These are phyloP conservation scores for Centroberyx gerrardi DNA, from an alignment of 2,797 vertebrate species.

Conservation along the genomic window DNA sequence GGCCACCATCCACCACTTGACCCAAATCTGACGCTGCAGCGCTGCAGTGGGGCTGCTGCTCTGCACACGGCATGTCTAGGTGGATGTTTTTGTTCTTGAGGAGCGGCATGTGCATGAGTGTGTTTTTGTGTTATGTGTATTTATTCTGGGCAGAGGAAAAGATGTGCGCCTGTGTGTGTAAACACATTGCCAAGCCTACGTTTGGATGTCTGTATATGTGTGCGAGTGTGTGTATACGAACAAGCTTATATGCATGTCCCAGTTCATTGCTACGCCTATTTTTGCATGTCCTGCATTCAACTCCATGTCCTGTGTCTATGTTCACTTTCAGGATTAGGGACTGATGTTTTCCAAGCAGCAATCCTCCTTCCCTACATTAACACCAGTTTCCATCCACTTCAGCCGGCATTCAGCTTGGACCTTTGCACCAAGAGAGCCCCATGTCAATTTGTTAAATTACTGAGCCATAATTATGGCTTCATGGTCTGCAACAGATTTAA, in stretches of 20 bases:
- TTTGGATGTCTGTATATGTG: not conserved
- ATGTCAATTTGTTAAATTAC: constrained; percentile 45
- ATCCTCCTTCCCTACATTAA: not conserved
- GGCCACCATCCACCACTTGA: constrained; percentile 64
- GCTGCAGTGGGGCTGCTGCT: constrained; percentile 27
- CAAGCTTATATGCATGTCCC: not conserved
- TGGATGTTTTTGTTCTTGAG: constrained; percentile 43
- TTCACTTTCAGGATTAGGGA: constrained; percentile 12
- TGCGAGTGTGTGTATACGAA: not conserved
- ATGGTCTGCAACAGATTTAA: constrained; percentile 46
- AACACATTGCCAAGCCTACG: constrained; percentile 20
- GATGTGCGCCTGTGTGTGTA: not conserved
- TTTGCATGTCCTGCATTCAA: constrained; percentile 24
- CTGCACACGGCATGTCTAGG: not conserved
- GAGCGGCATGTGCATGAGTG: constrained; percentile 9
- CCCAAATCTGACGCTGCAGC: constrained; percentile 66
- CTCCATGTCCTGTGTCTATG: constrained; percentile 20
- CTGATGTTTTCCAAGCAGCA: not conserved
- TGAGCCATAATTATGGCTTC: constrained; percentile 47
- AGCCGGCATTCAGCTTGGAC: constrained; percentile 33
- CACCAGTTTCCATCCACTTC: constrained; percentile 8
- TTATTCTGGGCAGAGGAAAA: constrained; percentile 11
- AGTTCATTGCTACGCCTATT: constrained; percentile 35
- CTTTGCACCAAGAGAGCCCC: constrained; percentile 31
- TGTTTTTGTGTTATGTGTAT: constrained; percentile 4